phyloP scores from a whole-genome alignment of 2,797 vertebrate species.

The Gadopsis marmoratus region DNA sequence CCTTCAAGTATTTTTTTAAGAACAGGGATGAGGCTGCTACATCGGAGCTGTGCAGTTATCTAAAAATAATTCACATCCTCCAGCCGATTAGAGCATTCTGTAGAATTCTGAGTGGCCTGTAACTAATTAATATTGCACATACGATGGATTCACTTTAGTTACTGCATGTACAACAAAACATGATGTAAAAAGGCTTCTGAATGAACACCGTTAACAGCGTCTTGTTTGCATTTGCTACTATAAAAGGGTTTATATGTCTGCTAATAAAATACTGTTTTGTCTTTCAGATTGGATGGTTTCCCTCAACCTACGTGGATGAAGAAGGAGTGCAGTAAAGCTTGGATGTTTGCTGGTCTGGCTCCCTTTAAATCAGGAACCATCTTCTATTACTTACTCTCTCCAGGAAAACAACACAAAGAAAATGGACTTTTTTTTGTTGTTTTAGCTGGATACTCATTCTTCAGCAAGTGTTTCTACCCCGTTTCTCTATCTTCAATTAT shows the following conservation, averaged over 20 bases:
- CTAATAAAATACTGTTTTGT: constrained; percentile 25
- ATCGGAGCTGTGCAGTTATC: constrained; percentile 25
- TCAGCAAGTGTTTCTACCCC: constrained; percentile 71
- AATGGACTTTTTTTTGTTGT: constrained; percentile 58
- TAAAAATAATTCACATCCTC: constrained; percentile 27
- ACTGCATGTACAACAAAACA: neutral
- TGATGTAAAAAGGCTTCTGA: neutral
- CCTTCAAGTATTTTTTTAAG: constrained; percentile 25
- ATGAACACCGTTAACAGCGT: constrained; percentile 23
- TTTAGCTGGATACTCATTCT: constrained; percentile 75
- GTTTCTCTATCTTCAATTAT: constrained; percentile 73
- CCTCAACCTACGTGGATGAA: constrained; percentile 98
- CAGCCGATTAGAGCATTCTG: neutral
- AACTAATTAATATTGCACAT: neutral
- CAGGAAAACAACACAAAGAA: constrained; percentile 71
- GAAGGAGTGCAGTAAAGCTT: constrained; percentile 89
- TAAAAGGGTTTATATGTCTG: constrained; percentile 1
- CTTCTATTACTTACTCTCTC: constrained; percentile 67
- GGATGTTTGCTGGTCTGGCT: constrained; percentile 41
- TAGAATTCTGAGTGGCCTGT: neutral
- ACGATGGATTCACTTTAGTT: neutral
- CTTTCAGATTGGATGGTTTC: constrained; percentile 97
- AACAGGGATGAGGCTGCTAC: constrained; percentile 6
- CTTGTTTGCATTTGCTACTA: constrained; percentile 14
- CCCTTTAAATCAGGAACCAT: constrained; percentile 69